Evolutionary conservation across 2,888 invertebrate species (phyloP).

Genomic region (Amorpha juglandis): DNA sequence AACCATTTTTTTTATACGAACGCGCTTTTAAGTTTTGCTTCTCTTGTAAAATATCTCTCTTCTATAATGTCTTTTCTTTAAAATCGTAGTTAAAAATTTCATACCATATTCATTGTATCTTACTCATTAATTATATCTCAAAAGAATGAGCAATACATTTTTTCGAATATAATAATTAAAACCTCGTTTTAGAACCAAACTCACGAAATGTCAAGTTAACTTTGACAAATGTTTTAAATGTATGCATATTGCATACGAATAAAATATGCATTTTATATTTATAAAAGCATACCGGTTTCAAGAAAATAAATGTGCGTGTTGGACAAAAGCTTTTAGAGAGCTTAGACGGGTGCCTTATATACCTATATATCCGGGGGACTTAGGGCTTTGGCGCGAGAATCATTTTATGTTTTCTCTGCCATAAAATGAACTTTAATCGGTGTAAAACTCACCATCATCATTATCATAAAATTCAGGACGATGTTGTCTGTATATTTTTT

Average conservation of each 20-base stretch:
- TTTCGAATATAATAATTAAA: background rate
- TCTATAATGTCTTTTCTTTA: too few species aligned
- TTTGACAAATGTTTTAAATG: background rate
- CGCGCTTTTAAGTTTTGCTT: too few species aligned
- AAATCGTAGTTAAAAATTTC: too few species aligned
- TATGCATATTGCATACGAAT: conserved; percentile 38
- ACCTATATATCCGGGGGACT: conserved; percentile 27
- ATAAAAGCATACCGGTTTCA: conserved; percentile 50
- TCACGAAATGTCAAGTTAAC: background rate
- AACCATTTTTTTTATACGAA: too few species aligned
- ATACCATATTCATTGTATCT: too few species aligned
- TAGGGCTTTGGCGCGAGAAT: conserved; percentile 17
- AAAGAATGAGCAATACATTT: background rate
- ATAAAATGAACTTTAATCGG: too few species aligned
- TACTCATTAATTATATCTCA: background rate
- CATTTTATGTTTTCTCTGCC: background rate
- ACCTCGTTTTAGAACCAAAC: background rate
- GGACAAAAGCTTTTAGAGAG: conserved; percentile 74
- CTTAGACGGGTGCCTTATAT: conserved; percentile 45
- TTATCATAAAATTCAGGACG: too few species aligned
- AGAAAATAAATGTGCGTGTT: conserved; percentile 59
- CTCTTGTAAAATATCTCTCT: too few species aligned
- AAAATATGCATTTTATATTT: conserved; percentile 61
- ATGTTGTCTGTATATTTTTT: too few species aligned
- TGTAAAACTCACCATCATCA: too few species aligned